Conservation (phyloP, 2,797 vertebrate species). For the Prunella strophiata region DNA sequence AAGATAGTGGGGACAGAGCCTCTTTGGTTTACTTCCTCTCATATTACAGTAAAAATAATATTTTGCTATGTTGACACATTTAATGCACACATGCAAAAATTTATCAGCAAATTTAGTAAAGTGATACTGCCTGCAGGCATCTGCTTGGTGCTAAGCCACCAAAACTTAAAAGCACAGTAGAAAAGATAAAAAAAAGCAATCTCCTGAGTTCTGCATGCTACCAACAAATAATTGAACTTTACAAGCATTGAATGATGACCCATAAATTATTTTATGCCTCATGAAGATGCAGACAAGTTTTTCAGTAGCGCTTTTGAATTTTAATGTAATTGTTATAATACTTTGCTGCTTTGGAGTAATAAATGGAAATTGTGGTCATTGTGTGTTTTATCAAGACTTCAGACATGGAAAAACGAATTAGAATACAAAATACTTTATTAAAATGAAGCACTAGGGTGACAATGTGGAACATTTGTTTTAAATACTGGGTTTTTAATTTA, state of each 20-base stretch:
- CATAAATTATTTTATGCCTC: not conserved
- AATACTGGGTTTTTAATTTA: not conserved
- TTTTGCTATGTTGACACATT: not conserved
- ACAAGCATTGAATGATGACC: not conserved
- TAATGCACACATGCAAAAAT: accelerated
- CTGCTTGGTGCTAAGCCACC: not conserved
- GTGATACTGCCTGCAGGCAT: accelerated
- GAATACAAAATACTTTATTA: not conserved
- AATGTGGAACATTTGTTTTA: not conserved
- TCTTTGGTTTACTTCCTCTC: not conserved
- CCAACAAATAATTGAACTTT: not conserved
- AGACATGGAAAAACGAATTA: not conserved
- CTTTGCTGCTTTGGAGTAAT: not conserved
- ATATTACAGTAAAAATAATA: not conserved
- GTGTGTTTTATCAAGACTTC: not conserved
- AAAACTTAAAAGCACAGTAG: not conserved
- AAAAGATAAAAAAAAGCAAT: not conserved
- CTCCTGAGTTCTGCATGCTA: not conserved
- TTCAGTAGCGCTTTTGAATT: not conserved
- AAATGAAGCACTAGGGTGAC: not conserved
- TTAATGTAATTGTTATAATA: not conserved
- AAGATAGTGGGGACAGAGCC: not conserved
- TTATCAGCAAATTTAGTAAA: not conserved
- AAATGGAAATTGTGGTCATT: not conserved
- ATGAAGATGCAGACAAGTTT: not conserved